These are phyloP conservation scores for Poecilia latipinna DNA, from an alignment of 2,113 vertebrate species.

Conservation along the genomic window DNA sequence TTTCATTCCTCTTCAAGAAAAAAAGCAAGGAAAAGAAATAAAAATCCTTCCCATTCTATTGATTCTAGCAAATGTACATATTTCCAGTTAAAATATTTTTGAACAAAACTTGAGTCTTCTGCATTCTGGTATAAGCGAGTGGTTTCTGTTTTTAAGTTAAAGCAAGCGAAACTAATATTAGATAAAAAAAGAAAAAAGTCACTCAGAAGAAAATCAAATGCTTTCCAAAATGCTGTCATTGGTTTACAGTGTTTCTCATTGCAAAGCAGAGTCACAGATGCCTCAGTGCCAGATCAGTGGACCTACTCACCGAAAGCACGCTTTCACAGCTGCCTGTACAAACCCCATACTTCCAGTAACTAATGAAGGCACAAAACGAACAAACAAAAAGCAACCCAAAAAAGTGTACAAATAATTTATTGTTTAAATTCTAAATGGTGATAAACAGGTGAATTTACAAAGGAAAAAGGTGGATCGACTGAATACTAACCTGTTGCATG, in stretches of 20 bases:
- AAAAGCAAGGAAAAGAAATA: slow-evolving; percentile 62
- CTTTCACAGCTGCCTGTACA: slow-evolving; percentile 68
- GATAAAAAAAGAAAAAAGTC: slow-evolving; percentile 52
- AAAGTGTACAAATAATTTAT: slow-evolving; percentile 82
- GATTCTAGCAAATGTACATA: slow-evolving; percentile 88
- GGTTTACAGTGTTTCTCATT: slow-evolving; percentile 81
- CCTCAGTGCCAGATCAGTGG: slow-evolving; percentile 73
- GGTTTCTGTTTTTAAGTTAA: slow-evolving; percentile 74
- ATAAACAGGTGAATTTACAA: slow-evolving; percentile 67
- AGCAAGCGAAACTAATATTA: slow-evolving; percentile 73
- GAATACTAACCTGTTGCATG: slow-evolving; percentile 50
- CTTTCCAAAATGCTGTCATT: slow-evolving; percentile 59
- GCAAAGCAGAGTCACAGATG: slow-evolving; percentile 55
- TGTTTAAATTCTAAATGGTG: slow-evolving; percentile 71
- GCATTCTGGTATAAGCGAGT: slow-evolving; percentile 77
- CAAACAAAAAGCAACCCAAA: slow-evolving; percentile 79
- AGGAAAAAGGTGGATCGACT: slow-evolving; percentile 52
- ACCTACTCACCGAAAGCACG: slow-evolving; percentile 65
- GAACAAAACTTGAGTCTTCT: slow-evolving; percentile 77
- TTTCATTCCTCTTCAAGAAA: slow-evolving; percentile 82
- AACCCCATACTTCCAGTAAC: slow-evolving; percentile 61
- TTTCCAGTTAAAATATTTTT: slow-evolving; percentile 90
- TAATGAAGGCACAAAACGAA: slow-evolving; percentile 82
- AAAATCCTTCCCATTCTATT: slow-evolving; percentile 82
- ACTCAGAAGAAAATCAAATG: slow-evolving; percentile 72